A percentile compares a stretch with the other conserved stretches of the same genome.
These are phyloP conservation scores for Acarapis woodi DNA, from an alignment of 1,140 invertebrate genomes.

Conservation along the genomic window DNA sequence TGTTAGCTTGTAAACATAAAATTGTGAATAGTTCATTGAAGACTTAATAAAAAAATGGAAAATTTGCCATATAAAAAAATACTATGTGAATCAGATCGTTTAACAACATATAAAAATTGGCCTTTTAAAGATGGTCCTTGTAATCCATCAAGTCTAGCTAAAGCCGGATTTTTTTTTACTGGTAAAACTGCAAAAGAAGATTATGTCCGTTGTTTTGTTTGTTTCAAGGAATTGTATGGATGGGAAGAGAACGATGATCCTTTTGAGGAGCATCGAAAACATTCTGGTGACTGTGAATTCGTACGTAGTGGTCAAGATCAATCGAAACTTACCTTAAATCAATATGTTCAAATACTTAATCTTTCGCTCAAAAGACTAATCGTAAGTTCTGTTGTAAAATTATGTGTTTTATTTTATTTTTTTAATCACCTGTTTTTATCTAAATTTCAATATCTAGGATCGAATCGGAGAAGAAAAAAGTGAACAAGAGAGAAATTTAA, in stretches of 20 bases:
- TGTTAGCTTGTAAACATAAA: too few species aligned
- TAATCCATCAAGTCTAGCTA: background rate
- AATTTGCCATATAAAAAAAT: too few species aligned
- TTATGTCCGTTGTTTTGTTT: background rate
- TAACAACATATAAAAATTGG: background rate
- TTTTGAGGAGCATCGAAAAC: background rate
- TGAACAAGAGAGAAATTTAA: too few species aligned
- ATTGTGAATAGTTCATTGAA: too few species aligned
- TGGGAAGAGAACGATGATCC: background rate
- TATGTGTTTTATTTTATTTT: too few species aligned
- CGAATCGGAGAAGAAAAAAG: too few species aligned
- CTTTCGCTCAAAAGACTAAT: too few species aligned
- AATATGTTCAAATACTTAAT: background rate
- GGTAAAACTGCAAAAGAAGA: background rate
- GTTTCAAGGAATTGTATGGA: background rate
- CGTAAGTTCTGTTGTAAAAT: too few species aligned
- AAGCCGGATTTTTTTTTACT: background rate
- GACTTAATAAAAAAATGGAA: too few species aligned
- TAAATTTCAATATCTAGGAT: too few species aligned
- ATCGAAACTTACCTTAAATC: background rate
- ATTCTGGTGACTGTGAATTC: conserved; percentile 19
- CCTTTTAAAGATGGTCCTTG: background rate
- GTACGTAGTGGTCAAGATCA: conserved; percentile 11
- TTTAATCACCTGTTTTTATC: too few species aligned
- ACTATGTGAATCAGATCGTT: background rate